phyloP scores from a whole-genome alignment of 2,113 vertebrate genomes.

The Arizona elegans region DNA sequence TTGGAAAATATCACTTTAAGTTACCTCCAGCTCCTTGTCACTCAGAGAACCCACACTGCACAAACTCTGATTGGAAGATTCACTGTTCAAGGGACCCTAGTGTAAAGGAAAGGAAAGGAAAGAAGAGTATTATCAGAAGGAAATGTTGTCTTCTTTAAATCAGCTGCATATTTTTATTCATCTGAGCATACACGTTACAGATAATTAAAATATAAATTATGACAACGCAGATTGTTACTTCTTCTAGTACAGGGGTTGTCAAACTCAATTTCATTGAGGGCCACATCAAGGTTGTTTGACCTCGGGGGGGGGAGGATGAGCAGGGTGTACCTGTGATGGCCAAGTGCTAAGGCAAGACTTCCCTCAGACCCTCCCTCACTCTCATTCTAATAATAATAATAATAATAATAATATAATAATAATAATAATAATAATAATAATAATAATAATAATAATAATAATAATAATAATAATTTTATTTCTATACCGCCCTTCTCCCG shows the following conservation, averaged over 20 bases:
- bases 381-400: no score
- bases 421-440: no score
- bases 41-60: constrained; percentile 98
- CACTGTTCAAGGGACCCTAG: constrained; percentile 92
- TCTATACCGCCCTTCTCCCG: no score
- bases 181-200: not conserved
- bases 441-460: no score
- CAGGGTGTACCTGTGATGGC: no score
- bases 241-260: not conserved
- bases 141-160: constrained; percentile 1
- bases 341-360: no score
- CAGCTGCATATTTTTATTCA: not conserved
- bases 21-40: constrained; percentile 97
- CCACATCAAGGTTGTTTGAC: no score
- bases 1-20: constrained; percentile 40
- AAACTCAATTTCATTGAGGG: no score
- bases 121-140: constrained; percentile 49
- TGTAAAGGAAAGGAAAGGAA: constrained; percentile 30
- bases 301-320: no score
- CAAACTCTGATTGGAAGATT: constrained; percentile 98
- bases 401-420: no score
- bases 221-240: not conserved
- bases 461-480: no score
- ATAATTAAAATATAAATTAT: not conserved
- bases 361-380: no score